Conservation (phyloP, 2,888 invertebrate species). For the Heliconius cydno region DNA sequence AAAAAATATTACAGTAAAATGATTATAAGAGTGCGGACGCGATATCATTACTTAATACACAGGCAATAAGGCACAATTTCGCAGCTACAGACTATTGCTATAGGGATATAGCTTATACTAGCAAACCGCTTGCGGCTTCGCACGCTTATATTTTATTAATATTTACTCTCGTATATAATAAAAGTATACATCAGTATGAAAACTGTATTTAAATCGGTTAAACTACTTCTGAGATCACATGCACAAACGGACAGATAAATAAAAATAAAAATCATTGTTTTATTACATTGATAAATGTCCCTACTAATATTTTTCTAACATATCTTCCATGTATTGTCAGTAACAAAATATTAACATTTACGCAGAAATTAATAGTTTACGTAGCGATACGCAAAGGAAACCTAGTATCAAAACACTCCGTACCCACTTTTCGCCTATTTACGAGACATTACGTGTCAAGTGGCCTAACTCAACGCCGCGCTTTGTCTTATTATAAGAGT, state of each 20-base stretch:
- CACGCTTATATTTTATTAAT: background rate
- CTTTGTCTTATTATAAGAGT: background rate
- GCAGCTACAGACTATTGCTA: no score
- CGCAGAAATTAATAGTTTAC: no score
- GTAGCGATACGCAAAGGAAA: no score
- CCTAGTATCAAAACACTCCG: background rate
- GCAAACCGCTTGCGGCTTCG: background rate
- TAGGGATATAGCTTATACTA: background rate
- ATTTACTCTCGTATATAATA: no score
- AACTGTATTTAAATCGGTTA: background rate
- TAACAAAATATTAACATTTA: no score
- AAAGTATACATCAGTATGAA: background rate
- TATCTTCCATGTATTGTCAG: no score
- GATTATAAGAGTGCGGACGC: background rate
- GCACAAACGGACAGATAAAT: no score
- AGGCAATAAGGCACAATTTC: no score
- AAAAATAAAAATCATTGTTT: no score
- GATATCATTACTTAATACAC: background rate
- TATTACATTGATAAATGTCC: no score
- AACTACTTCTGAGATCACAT: no score
- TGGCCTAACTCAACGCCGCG: background rate
- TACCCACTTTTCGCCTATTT: background rate
- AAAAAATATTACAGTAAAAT: background rate
- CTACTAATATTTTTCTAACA: no score
- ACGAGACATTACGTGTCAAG: background rate